These are phyloP conservation scores for Neodontobutis hainanensis DNA, from an alignment of 2,113 vertebrate species.

Conservation along the genomic window DNA sequence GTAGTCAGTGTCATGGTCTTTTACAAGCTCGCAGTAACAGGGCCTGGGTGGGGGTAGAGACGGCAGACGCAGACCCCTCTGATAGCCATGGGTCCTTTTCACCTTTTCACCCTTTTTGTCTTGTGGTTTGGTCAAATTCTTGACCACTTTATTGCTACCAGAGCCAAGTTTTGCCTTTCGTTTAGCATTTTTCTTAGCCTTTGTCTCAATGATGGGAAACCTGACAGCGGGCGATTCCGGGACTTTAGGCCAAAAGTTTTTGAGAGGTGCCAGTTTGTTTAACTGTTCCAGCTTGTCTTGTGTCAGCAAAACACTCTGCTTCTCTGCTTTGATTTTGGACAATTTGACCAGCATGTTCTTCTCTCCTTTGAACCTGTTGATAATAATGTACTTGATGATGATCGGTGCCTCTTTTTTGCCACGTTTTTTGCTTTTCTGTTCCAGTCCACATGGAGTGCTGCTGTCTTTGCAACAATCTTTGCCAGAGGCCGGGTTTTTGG, in stretches of 20 bases:
- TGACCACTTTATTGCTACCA: slow-evolving; percentile 83
- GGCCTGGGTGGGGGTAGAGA: slow-evolving; percentile 85
- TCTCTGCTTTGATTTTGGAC: slow-evolving; percentile 88
- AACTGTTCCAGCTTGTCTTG: slow-evolving; percentile 88
- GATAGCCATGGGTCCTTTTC: slow-evolving; percentile 79
- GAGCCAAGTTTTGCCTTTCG: slow-evolving; percentile 87
- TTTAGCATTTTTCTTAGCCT: slow-evolving; percentile 90
- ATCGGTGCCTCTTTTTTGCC: slow-evolving; percentile 93
- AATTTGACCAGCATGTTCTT: slow-evolving; percentile 99
- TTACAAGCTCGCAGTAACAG: slow-evolving; percentile 87
- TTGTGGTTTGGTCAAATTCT: slow-evolving; percentile 78
- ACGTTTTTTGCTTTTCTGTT: slow-evolving; percentile 85
- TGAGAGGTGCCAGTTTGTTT: slow-evolving; percentile 92
- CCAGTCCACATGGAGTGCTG: slow-evolving; percentile 59
- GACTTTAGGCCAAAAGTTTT: slow-evolving; percentile 96
- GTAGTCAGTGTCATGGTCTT: slow-evolving; percentile 88
- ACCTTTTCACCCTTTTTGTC: slow-evolving; percentile 43
- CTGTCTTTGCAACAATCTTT: slow-evolving; percentile 64
- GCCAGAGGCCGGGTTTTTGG: slow-evolving; percentile 81
- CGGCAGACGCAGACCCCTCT: slow-evolving; percentile 65
- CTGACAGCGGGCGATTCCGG: slow-evolving; percentile 91
- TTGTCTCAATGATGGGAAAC: slow-evolving; percentile 87
- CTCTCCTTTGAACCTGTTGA: slow-evolving; percentile 97
- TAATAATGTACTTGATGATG: slow-evolving; percentile 99
- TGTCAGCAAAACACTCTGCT: slow-evolving; percentile 89